Conservation (phyloP, 2,797 vertebrate genomes). For the Rousettus madagascariensis region DNA sequence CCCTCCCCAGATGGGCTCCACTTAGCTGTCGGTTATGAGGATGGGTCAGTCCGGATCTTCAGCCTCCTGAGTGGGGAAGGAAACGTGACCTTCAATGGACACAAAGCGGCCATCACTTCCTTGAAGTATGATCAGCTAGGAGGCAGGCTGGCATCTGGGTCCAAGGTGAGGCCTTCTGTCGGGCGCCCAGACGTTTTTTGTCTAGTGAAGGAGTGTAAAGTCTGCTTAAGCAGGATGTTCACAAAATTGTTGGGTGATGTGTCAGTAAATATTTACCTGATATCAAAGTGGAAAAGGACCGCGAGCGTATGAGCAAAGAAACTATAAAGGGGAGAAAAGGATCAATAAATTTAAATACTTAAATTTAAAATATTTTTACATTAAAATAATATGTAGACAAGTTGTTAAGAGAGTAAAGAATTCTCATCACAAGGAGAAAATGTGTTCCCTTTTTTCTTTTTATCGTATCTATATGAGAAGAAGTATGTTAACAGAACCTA, state of each 20-base stretch:
- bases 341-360: background rate
- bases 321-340: background rate
- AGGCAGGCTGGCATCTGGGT: slow-evolving; percentile 94
- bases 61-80: slow-evolving; percentile 92
- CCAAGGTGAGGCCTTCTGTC: slow-evolving; percentile 87
- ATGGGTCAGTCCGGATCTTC: slow-evolving; percentile 93
- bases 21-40: slow-evolving; percentile 95
- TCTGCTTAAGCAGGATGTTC: background rate
- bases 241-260: background rate
- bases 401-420: background rate
- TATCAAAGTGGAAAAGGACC: background rate
- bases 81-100: slow-evolving; percentile 94
- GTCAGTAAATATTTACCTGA: background rate
- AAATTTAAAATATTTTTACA: background rate
- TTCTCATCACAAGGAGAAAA: background rate
- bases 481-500: background rate
- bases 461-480: background rate
- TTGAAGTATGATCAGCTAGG: slow-evolving; percentile 93
- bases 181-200: background rate
- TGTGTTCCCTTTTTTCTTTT: background rate
- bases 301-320: background rate
- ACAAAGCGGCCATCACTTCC: slow-evolving; percentile 92
- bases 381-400: background rate
- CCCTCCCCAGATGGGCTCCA: slow-evolving; percentile 94
- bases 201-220: background rate